Base-by-base conservation (phyloP, 2,797 vertebrate genomes). In the Coluber constrictor region DNA sequence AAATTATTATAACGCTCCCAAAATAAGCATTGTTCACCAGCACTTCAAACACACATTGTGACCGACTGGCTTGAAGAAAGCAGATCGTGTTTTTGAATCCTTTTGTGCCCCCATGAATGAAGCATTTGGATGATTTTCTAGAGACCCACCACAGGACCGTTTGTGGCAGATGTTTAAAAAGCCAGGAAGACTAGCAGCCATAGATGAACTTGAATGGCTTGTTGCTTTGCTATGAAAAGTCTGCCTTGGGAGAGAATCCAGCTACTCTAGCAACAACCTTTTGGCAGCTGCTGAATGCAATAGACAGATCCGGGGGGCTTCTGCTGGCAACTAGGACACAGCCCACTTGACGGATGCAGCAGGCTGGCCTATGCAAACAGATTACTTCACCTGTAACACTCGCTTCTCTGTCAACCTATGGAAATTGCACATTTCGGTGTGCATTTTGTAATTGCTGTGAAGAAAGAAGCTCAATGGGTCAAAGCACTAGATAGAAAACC, bases 261-360 rank as follows among this genome's bases (percentile, higher is more conserved):
- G 96, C 97, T 97, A 94, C 97, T 97, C 93, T 96, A 96, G 97
- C 94, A 97, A 97, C 97, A 96, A 96, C 63, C 43, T 93, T 89
- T 95, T 94, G 96, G 96, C 55, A 92, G 95, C 15, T 89, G 95
- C 91, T 96, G 43, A 90, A 94, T 96, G 95, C 95, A 95, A 93
- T 93, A 95, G 95, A 96, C 92, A 92, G 90, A 25, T 25, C 20
- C 1, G 10, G 93, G 96, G 90, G 95, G 92, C 94, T 93, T 55
- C 15, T 59, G 55, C 59, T 5, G 3, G 91, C 95, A 95, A 79
- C 95, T 93, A 59, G 74, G 83, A 95, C 95, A 93, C 66, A 95
- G 74, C 47, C 94, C 93, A 93, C 92, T 95, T 91, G 90, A 94
- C 90, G 88, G 92, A 87, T 94, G 89, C 92, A 83, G 92, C 83